Evolutionary conservation across 2,113 vertebrate species (phyloP).

Genomic region (Tapirus terrestris): DNA sequence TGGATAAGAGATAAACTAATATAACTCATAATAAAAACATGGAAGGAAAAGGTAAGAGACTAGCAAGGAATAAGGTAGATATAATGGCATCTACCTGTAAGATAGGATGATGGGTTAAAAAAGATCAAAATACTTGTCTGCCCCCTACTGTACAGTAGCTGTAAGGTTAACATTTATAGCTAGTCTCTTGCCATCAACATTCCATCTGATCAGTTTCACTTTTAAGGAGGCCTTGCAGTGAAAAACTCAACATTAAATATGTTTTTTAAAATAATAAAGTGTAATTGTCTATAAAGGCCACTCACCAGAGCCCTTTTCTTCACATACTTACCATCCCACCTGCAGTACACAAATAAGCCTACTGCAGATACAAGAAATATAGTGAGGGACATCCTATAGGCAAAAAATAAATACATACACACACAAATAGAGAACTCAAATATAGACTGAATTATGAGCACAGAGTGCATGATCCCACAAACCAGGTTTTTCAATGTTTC

Average conservation of each 20-base stretch:
- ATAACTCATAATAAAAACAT: slow-evolving; percentile 61
- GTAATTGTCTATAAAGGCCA: slow-evolving; percentile 91
- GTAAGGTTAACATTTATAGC: slow-evolving; percentile 87
- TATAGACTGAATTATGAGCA: slow-evolving; percentile 84
- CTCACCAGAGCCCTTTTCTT: slow-evolving; percentile 94
- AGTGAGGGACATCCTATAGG: slow-evolving; percentile 94
- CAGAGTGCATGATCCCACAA: slow-evolving; percentile 78
- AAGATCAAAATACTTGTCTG: slow-evolving; percentile 74
- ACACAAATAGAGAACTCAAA: slow-evolving; percentile 74
- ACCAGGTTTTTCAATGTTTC: slow-evolving; percentile 76
- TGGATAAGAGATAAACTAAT: slow-evolving; percentile 47
- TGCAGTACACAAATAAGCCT: slow-evolving; percentile 95
- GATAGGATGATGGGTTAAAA: slow-evolving; percentile 60
- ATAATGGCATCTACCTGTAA: slow-evolving; percentile 73
- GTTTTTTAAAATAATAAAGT: slow-evolving; percentile 78
- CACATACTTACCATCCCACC: slow-evolving; percentile 94
- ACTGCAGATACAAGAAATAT: slow-evolving; percentile 93
- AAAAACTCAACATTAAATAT: slow-evolving; percentile 86
- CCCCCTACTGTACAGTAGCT: slow-evolving; percentile 84
- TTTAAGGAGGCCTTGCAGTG: slow-evolving; percentile 91
- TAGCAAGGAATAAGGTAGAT: slow-evolving; percentile 87
- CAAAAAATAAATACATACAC: slow-evolving; percentile 90
- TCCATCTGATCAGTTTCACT: slow-evolving; percentile 86
- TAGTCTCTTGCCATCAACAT: slow-evolving; percentile 87
- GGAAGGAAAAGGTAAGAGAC: slow-evolving; percentile 75